Percentiles rank a stretch among this genome's conserved stretches.
These are phyloP conservation scores for Ypsolopha sequella DNA, from an alignment of 2,888 invertebrate genomes.

Conservation along the genomic window DNA sequence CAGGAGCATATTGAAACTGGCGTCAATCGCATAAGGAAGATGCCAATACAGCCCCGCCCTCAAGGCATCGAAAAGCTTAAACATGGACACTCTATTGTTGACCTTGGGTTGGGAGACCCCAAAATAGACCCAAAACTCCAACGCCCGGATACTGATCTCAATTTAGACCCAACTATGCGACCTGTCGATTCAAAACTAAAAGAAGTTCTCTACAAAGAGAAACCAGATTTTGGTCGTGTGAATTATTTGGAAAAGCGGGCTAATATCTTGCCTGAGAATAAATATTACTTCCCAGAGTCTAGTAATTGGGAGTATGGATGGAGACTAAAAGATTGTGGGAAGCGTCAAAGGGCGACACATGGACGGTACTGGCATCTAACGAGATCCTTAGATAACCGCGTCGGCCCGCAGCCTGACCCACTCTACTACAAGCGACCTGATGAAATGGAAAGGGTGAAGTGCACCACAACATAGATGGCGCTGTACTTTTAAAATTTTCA, in stretches of 20 bases:
- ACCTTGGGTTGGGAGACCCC: constrained; percentile 29
- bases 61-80: constrained; percentile 12
- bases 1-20: constrained; percentile 19
- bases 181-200: constrained; percentile 22
- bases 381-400: constrained; percentile 19
- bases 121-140: constrained; percentile 26
- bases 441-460: too few relatives aligned
- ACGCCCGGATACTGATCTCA: constrained; percentile 23
- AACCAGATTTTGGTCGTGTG: constrained; percentile 25
- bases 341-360: constrained; percentile 22
- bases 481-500: too few relatives aligned
- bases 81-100: constrained; percentile 27
- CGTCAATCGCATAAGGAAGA: constrained; percentile 14
- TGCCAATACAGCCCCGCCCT: too few relatives aligned
- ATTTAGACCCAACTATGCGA: constrained; percentile 27
- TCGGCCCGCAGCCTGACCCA: constrained; percentile 32
- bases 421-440: too few relatives aligned
- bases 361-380: constrained; percentile 15
- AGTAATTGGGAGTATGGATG: constrained; percentile 29
- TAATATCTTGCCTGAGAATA: constrained; percentile 25
- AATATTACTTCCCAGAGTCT: constrained; percentile 27
- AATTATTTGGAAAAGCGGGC: constrained; percentile 26
- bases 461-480: too few relatives aligned
- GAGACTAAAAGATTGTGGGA: constrained; percentile 26
- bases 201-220: constrained; percentile 25